Percentiles rank a stretch among this genome's conserved stretches.
phyloP scores from a whole-genome alignment of 2,113 vertebrate species.

The Corydoras maculifer region DNA sequence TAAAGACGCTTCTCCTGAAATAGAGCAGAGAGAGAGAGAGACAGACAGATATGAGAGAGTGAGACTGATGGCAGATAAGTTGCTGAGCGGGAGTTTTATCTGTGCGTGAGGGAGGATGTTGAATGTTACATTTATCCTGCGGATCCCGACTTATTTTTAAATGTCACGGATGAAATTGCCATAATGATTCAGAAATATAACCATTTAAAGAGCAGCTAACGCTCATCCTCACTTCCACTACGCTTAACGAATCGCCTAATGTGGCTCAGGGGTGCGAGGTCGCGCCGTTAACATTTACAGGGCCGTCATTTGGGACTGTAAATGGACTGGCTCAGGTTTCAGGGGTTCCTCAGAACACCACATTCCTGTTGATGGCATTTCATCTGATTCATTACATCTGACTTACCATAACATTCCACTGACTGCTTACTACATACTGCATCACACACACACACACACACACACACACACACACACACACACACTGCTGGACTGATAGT shows the following conservation, averaged over 20 bases:
- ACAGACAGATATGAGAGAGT: slow-evolving; percentile 31
- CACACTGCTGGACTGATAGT: too few species aligned
- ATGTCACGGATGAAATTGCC: slow-evolving; percentile 41
- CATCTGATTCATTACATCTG: neutral
- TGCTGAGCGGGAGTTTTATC: slow-evolving; percentile 39
- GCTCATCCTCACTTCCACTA: neutral
- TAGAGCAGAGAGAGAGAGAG: slow-evolving; percentile 49
- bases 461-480: too few species aligned
- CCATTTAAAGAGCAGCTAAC: slow-evolving; percentile 33
- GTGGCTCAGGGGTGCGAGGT: slow-evolving; percentile 8
- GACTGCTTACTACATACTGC: too few species aligned
- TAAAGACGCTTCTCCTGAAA: slow-evolving; percentile 52
- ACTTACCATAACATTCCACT: neutral
- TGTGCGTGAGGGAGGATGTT: slow-evolving; percentile 35
- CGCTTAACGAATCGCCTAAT: slow-evolving; percentile 21
- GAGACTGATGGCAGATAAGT: slow-evolving; percentile 49
- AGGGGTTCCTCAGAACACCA: neutral
- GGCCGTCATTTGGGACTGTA: slow-evolving; percentile 15
- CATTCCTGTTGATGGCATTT: slow-evolving; percentile 1
- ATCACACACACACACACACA: too few species aligned
- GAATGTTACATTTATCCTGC: slow-evolving; percentile 32
- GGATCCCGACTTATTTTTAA: slow-evolving; percentile 27
- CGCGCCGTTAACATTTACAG: slow-evolving; percentile 28
- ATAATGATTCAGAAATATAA: slow-evolving; percentile 19
- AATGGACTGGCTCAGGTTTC: neutral